Evolutionary conservation across 2,888 invertebrate genomes (phyloP).

Genomic region (Lepidocyrtoides sp.): DNA sequence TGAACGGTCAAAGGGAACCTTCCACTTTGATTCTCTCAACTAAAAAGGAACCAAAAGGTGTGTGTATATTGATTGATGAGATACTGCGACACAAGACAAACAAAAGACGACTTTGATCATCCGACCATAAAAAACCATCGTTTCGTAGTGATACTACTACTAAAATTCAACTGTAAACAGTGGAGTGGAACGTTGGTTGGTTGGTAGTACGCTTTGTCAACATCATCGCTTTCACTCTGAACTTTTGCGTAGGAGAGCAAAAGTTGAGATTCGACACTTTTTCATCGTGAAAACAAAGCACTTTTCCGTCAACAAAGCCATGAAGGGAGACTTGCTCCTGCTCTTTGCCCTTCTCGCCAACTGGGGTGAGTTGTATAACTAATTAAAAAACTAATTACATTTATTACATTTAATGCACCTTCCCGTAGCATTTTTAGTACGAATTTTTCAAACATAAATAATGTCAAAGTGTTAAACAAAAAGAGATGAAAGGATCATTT

Average conservation of each 20-base stretch:
- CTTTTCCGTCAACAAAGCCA: background rate
- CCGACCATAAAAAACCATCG: slow-evolving; percentile 41
- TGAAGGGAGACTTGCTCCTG: slow-evolving; percentile 68
- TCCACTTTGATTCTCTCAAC: slow-evolving; percentile 39
- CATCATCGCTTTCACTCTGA: slow-evolving; percentile 18
- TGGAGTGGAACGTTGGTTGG: background rate
- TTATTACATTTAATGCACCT: background rate
- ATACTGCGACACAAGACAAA: slow-evolving; percentile 43
- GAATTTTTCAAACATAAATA: background rate
- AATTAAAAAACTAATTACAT: background rate
- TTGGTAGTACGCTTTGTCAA: background rate
- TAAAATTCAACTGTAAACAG: background rate
- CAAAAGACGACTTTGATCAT: slow-evolving; percentile 70
- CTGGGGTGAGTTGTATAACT: slow-evolving; percentile 61
- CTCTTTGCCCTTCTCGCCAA: slow-evolving; percentile 74
- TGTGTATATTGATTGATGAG: slow-evolving; percentile 57
- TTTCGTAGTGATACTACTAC: slow-evolving; percentile 18
- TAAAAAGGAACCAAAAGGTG: slow-evolving; percentile 13
- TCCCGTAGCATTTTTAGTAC: background rate
- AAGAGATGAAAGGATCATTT: too few relatives aligned
- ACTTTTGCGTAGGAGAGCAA: background rate
- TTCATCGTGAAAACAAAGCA: slow-evolving; percentile 17
- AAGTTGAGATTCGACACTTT: slow-evolving; percentile 30
- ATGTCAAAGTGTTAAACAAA: too few relatives aligned
- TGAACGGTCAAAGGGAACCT: slow-evolving; percentile 29